These are phyloP conservation scores for Cantharis rufa DNA, from an alignment of 2,888 invertebrate species.

Conservation along the genomic window DNA sequence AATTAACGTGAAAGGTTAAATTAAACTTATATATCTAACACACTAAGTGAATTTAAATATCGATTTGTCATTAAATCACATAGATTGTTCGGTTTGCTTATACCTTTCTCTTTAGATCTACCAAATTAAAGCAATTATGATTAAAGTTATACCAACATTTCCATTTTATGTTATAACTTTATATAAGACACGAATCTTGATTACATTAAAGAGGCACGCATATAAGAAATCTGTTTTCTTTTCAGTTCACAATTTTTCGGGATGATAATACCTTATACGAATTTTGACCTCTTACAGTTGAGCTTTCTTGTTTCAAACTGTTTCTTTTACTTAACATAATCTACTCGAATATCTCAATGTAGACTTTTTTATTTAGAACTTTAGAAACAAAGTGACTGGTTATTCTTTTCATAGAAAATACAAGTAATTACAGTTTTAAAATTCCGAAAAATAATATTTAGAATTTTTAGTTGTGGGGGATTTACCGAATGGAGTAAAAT, in stretches of 20 bases:
- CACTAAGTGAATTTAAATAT: background rate
- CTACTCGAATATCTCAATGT: background rate
- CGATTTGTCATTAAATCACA: background rate
- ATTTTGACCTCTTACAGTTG: background rate
- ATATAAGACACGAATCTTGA: background rate
- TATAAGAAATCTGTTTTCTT: background rate
- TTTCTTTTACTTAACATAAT: background rate
- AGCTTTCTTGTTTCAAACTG: background rate
- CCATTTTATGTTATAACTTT: background rate
- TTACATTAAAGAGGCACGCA: background rate
- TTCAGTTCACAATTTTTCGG: background rate
- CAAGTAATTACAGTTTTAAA: too few species aligned
- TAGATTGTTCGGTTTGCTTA: background rate
- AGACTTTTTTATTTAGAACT: background rate
- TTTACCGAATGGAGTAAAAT: background rate
- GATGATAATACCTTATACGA: background rate
- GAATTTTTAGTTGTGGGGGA: background rate
- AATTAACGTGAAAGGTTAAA: background rate
- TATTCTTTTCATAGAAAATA: too few species aligned
- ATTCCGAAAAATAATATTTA: too few species aligned
- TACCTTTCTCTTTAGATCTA: background rate
- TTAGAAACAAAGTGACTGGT: too few species aligned
- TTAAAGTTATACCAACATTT: background rate
- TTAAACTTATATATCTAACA: background rate
- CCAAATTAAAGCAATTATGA: background rate